phyloP scores from a whole-genome alignment of 2,888 invertebrate species.

The Chalcis sispes region DNA sequence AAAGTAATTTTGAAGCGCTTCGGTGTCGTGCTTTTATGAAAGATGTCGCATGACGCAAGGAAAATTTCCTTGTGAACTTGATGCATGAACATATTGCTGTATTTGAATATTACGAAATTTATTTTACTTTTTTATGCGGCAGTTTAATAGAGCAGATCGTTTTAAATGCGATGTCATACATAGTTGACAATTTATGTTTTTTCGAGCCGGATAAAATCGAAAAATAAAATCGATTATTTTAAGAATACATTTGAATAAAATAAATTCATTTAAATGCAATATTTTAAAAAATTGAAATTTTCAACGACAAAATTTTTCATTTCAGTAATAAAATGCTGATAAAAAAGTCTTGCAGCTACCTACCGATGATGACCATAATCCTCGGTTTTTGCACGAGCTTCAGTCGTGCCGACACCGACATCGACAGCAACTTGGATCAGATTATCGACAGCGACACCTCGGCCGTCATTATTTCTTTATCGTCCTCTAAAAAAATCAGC shows the following conservation, averaged over 20 bases:
- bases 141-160: too few relatives aligned
- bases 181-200: too few relatives aligned
- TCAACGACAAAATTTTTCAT: not conserved
- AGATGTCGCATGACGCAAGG: too few relatives aligned
- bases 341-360: constrained; percentile 68
- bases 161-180: too few relatives aligned
- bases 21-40: too few relatives aligned
- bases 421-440: not conserved
- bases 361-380: constrained; percentile 67
- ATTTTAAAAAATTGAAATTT: not conserved
- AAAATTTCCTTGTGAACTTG: too few relatives aligned
- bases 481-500: not conserved
- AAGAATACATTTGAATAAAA: not conserved
- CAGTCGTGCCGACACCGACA: constrained; percentile 14
- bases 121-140: too few relatives aligned
- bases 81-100: too few relatives aligned
- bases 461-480: not conserved
- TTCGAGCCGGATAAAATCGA: too few relatives aligned
- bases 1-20: too few relatives aligned
- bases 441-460: constrained; percentile 8
- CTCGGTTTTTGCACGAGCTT: constrained; percentile 61
- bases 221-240: not conserved
- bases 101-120: too few relatives aligned
- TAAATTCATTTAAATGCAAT: not conserved
- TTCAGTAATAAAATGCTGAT: constrained; percentile 68